Percentiles rank a stretch among this genome's conserved stretches.
These are phyloP conservation scores for Aythya fuligula DNA, from an alignment of 2,797 vertebrate genomes.

Conservation along the genomic window DNA sequence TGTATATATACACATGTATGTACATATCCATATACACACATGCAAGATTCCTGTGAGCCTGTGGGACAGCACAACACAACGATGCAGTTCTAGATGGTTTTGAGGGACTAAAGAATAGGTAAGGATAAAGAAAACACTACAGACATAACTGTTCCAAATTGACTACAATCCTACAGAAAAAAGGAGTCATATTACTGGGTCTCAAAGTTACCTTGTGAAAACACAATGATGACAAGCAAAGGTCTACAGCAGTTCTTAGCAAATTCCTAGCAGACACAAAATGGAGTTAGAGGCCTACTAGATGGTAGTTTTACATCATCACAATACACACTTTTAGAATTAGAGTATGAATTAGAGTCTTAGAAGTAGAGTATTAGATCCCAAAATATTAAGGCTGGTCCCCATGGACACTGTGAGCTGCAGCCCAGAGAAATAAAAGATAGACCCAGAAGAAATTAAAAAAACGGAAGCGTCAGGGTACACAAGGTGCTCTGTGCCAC, in stretches of 20 bases:
- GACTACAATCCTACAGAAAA: neutral
- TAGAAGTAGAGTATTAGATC: neutral
- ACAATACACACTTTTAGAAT: neutral
- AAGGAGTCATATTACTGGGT: neutral
- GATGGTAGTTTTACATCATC: neutral
- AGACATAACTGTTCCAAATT: neutral
- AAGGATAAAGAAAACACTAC: neutral
- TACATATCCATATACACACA: no score
- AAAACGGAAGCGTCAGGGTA: neutral
- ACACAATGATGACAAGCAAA: neutral
- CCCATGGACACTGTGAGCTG: neutral
- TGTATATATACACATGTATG: neutral
- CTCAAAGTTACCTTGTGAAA: neutral
- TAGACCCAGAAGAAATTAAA: neutral
- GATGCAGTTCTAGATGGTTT: neutral
- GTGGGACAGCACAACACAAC: neutral
- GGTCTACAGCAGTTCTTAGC: neutral
- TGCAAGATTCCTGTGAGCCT: neutral
- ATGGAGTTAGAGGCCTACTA: neutral
- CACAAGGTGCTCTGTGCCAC: fast-evolving
- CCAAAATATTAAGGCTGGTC: neutral
- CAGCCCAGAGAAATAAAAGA: neutral
- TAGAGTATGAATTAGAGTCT: neutral
- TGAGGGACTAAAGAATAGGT: neutral
- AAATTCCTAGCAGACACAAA: neutral